Evolutionary conservation across 2,113 vertebrate species (phyloP), one percentile per base, ranked within the genome.

Genomic region (Pelecanus crispus): DNA sequence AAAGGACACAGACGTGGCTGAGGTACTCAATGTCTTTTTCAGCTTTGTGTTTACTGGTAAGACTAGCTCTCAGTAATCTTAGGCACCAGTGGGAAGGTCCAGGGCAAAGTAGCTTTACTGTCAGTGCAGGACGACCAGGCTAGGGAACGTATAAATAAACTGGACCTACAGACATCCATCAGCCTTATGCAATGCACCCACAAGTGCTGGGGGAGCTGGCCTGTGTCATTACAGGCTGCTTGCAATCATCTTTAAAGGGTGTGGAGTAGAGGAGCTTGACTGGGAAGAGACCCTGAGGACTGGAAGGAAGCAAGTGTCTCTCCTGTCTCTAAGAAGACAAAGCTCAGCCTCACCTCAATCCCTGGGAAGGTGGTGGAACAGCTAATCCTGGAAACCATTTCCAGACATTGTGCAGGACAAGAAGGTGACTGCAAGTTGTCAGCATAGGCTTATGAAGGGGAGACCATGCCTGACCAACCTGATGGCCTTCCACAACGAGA

Each of bases 381-480:
- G 36, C 13, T 70, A 49, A 88, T 19, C 12, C 18, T 70, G 31
- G 24, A 77, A 86, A 80, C 6, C 11, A 44, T 55, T 84, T 84
- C 55, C 29, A 77, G 31, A 38, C 5, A 17, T 62, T 2, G 3
- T 26, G 10, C 53, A 67, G 31, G 45, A 49, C 7, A 77, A 42
- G 32, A 86, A 55, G 8, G 9, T 1, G 1, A n/a, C 49, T 72
- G 29, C 29, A 47, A 68, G 34, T 31, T 59, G 16, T 14, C 9
- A 1, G 2, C 13, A 31, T 22, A 68, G 17, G 26, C 1, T 40
- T 70, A n/a, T 0, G 5, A 50, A 53, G 59, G 14, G 7, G 26
- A 67, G 58, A 63, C 17, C 36, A n/a, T 11, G 13, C 17, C 38
- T 20, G 3, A 36, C 28, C 36, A 44, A 26, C 11, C 19, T 47